These are phyloP conservation scores for Orientallactaga sibirica DNA, from an alignment of 2,797 vertebrate genomes.

Conservation along the genomic window DNA sequence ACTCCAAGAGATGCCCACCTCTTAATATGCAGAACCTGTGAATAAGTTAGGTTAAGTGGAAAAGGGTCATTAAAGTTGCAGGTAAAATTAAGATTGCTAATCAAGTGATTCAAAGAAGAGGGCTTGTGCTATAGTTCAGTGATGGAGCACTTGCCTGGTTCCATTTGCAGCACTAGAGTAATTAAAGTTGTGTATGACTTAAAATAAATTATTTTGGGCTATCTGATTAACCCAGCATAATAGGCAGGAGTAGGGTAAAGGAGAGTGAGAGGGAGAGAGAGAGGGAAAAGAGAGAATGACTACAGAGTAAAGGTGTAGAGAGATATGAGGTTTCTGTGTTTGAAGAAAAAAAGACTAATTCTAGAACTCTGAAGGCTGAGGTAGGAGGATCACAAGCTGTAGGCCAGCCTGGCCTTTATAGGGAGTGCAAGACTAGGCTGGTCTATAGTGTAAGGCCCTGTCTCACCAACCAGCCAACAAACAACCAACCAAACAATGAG, in stretches of 20 bases:
- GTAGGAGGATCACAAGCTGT: neutral
- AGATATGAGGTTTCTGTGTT: neutral
- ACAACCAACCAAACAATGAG: neutral
- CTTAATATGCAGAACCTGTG: neutral
- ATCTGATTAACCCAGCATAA: neutral
- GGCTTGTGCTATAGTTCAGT: neutral
- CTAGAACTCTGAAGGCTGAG: neutral
- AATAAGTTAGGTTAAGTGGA: conserved; percentile 30
- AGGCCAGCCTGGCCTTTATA: neutral
- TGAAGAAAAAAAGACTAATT: conserved; percentile 30
- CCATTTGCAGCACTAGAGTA: neutral
- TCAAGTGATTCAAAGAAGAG: neutral
- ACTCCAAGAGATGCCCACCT: neutral
- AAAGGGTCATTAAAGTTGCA: conserved; percentile 53
- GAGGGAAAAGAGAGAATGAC: neutral
- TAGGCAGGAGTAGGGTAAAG: neutral
- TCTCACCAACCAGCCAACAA: neutral
- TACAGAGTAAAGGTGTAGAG: neutral
- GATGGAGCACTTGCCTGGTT: neutral
- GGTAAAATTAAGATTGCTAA: conserved; percentile 17
- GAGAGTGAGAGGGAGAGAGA: neutral
- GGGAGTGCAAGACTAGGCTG: neutral
- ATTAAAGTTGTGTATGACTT: neutral
- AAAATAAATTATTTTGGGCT: conserved; percentile 11
- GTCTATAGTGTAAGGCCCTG: neutral